Evolutionary conservation across 2,888 invertebrate species (phyloP), one percentile per base, ranked within the genome.

Genomic region (Epinotia bilunana): DNA sequence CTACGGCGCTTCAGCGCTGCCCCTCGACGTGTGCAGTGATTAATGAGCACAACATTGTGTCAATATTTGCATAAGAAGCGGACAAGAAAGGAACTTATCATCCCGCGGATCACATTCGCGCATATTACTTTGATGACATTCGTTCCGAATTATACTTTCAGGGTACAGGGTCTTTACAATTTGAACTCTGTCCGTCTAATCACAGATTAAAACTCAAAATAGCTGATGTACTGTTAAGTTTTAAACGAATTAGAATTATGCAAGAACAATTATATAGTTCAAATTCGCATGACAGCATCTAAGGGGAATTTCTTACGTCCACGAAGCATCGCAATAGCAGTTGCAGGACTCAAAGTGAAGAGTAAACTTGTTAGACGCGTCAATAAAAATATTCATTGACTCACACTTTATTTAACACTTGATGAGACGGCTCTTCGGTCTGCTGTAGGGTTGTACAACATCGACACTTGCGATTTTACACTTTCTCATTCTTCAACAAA

Each of bases 31-130:
- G 87, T 85, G 81, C 82, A 81, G 84, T 93, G 94, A 94, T 94
- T 93, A 93, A 94, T 94, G 93, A 90, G 86, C 82, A 86, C 84
- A 87, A 90, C 91, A 91, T 87, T 92, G 90, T 90, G 86, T 91
- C 90, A 93, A 93, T 93, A 94, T 94, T 94, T 93, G 94, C 93
- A 94, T 94, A 93, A 92, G 94, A 94, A 94, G 91, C 87, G 89
- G 86, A 85, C 88, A 87, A 88, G 91, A 89, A 89, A 90, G 86
- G 84, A 88, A 88, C 88, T 87, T 92, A 92, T 92, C 90, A 85
- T 84, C 84, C 87, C 85, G 87, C 87, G 86, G 84, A 92, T 93
- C 90, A 86, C 84, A 84, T 83, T 82, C 83, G 83, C 86, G 80
- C 84, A 83, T 86, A 86, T 90, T 86, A 88, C 82, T 85, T 87